phyloP scores from a whole-genome alignment of 2,797 vertebrate species.

The Leptoclinus maculatus region DNA sequence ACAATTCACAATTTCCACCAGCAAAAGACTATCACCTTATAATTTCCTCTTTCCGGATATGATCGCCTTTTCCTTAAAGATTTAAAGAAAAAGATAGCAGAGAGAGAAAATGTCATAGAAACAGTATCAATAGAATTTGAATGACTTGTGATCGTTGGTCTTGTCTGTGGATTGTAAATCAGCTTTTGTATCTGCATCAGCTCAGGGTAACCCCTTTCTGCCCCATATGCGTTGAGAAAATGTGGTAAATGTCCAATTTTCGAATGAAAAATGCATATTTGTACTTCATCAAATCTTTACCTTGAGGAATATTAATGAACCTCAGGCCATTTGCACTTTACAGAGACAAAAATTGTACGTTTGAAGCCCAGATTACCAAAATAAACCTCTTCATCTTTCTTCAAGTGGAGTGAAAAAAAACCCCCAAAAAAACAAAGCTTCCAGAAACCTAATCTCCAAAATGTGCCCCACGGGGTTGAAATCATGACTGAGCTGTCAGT shows the following conservation, averaged over 20 bases:
- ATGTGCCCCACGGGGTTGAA: slow-evolving; percentile 42
- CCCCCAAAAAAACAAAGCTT: neutral
- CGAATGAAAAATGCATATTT: slow-evolving; percentile 8
- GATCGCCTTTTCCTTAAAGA: slow-evolving; percentile 35
- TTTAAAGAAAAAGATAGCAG: slow-evolving; percentile 35
- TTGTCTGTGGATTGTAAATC: slow-evolving; percentile 6
- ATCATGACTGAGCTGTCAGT: slow-evolving; percentile 59
- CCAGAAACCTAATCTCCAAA: slow-evolving; percentile 20
- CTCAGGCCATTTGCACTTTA: neutral
- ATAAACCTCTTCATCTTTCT: slow-evolving; percentile 22
- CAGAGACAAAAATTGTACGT: slow-evolving; percentile 12
- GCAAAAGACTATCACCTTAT: slow-evolving; percentile 25
- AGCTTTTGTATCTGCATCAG: slow-evolving; percentile 13
- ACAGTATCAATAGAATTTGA: slow-evolving; percentile 32
- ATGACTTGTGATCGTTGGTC: slow-evolving; percentile 37
- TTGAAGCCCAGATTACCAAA: slow-evolving; percentile 28
- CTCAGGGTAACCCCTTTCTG: slow-evolving; percentile 27
- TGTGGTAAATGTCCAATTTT: neutral
- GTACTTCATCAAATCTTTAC: neutral
- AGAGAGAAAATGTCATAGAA: slow-evolving; percentile 41
- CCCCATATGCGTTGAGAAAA: slow-evolving; percentile 4
- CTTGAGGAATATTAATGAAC: slow-evolving; percentile 1
- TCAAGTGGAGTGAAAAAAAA: neutral
- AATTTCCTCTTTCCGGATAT: slow-evolving; percentile 57
- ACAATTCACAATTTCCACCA: slow-evolving; percentile 42